These are phyloP conservation scores for Otus scops DNA, from an alignment of 2,797 vertebrate genomes.

Conservation along the genomic window DNA sequence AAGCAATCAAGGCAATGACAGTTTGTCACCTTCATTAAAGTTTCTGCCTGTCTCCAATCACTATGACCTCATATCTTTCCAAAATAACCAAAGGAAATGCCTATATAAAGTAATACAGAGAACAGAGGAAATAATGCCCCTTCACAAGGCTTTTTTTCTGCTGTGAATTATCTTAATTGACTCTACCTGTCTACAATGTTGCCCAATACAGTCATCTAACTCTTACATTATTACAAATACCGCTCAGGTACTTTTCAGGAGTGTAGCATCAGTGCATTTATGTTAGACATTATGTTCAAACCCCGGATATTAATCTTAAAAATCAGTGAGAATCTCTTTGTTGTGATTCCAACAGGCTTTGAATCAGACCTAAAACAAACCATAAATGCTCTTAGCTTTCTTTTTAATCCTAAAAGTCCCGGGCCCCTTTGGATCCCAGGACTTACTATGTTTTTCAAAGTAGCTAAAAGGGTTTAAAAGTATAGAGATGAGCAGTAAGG, in stretches of 20 bases:
- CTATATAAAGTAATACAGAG: background rate
- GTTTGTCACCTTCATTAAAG: background rate
- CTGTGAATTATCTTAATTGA: background rate
- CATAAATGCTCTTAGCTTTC: background rate
- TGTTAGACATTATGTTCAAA: background rate
- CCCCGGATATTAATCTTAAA: background rate
- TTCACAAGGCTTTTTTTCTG: background rate
- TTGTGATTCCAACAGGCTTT: slow-evolving; percentile 31
- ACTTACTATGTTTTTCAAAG: slow-evolving; percentile 13
- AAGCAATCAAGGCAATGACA: background rate
- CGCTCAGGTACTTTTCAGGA: background rate
- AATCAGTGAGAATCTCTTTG: slow-evolving; percentile 7
- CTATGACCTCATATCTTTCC: slow-evolving; percentile 23
- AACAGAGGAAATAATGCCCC: background rate
- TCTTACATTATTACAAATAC: background rate
- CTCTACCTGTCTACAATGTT: background rate
- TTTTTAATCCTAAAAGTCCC: background rate
- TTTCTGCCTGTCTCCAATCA: background rate
- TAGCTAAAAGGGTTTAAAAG: background rate
- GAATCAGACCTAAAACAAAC: background rate
- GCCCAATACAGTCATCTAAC: background rate
- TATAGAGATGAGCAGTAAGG: background rate
- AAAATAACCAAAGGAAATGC: background rate
- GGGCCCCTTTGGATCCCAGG: background rate
- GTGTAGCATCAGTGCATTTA: background rate